Conservation (phyloP, 2,888 invertebrate genomes). For the Unio delphinus region DNA sequence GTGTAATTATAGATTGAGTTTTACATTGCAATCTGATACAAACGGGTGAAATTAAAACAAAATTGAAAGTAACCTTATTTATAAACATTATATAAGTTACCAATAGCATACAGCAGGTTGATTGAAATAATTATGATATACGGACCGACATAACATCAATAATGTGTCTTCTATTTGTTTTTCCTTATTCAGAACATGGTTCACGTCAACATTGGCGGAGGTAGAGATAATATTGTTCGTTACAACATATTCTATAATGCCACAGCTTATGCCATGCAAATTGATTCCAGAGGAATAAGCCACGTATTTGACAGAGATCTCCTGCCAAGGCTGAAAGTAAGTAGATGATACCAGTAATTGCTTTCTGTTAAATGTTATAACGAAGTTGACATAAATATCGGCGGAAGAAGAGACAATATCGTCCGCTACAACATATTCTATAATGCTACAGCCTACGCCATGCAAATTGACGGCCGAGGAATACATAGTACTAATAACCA, state of each 20-base stretch:
- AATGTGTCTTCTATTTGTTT: neutral
- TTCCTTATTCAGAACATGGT: constrained; percentile 40
- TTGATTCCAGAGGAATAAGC: constrained; percentile 36
- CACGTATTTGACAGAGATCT: constrained; percentile 13
- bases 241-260: constrained; percentile 52
- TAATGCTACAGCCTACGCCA: constrained; percentile 2
- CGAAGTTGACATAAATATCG: constrained; percentile 16
- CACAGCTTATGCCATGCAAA: constrained; percentile 30
- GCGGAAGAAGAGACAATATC: constrained; percentile 15
- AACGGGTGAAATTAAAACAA: too few relatives aligned
- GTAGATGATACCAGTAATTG: neutral
- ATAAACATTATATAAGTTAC: neutral
- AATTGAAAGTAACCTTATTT: neutral
- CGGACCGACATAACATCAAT: neutral
- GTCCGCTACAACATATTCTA: constrained; percentile 14
- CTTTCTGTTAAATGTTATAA: constrained; percentile 9
- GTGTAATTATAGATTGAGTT: too few relatives aligned
- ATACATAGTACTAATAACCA: neutral
- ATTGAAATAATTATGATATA: neutral
- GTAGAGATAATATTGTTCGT: constrained; percentile 47
- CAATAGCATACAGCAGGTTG: neutral
- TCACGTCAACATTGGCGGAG: constrained; percentile 52
- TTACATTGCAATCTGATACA: too few relatives aligned
- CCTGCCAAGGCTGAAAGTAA: constrained; percentile 6
- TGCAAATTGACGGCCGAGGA: constrained; percentile 10